Evolutionary conservation across 2,888 invertebrate species (phyloP), one percentile per base, ranked within the genome.

Genomic region (Holacanthella duospinosa): DNA sequence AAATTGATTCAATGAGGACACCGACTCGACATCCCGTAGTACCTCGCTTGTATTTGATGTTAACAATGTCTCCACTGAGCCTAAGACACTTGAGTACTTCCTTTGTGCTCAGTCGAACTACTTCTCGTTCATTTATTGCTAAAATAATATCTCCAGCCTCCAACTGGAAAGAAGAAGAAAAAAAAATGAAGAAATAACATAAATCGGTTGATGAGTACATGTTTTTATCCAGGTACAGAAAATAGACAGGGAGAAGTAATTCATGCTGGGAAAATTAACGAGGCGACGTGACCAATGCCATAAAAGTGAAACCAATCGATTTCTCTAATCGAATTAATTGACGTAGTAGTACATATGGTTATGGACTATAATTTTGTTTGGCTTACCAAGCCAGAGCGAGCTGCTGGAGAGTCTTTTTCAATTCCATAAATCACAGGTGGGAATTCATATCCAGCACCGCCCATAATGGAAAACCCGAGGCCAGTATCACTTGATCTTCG

Each of bases 51-150:
- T 93, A 84, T 83, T 89, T 89, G 80, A 93, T 81, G 77, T 88
- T 89, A 77, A 93, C 90, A 76, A 89, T 87, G 82, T 91, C 90
- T 80, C 88, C 84, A 74, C 92, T 90, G 77, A 93, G 84, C 78
- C 92, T 87, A 78, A 93, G 85, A 82, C 92, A 92, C 87, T 90
- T 92, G 82, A 92, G 83, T 81, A 92, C 91, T 86, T 93, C 92
- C 83, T 91, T 89, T 77, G 91, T 93, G 80, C 86, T 89, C 80
- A 89, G 88, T 80, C 88, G 86, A 82, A 89, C 88, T 76, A 93
- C 92, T 81, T 92, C 91, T 77, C 88, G 88, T 81, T 89, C 90
- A 82, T 93, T 93, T 77, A 93, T 88, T 84, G 89, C 89, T 79
- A 92, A 84, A 80, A 93, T 88, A 77, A 93, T 88, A 82, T 93